Evolutionary conservation across 2,113 vertebrate genomes (phyloP).

Genomic region (Oophaga pumilio): DNA sequence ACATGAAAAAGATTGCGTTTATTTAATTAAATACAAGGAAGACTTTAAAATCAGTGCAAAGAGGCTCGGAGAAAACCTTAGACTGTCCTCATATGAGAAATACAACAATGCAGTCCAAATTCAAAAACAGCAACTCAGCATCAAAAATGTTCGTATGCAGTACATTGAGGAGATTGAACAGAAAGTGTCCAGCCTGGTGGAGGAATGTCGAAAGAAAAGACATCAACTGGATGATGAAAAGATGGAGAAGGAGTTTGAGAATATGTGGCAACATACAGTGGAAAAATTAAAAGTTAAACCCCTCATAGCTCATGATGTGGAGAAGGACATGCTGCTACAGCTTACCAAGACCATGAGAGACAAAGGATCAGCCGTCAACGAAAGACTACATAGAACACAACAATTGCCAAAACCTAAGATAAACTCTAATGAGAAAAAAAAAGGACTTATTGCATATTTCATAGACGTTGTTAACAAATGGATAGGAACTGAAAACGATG

Average conservation of each 20-base stretch:
- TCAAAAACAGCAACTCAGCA: constrained; percentile 57
- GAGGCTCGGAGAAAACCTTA: constrained; percentile 52
- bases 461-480: constrained; percentile 43
- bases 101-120: constrained; percentile 61
- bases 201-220: constrained; percentile 62
- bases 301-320: constrained; percentile 57
- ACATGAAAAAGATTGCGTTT: constrained; percentile 60
- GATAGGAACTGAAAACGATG: constrained; percentile 59
- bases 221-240: constrained; percentile 60
- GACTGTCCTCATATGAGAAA: constrained; percentile 39
- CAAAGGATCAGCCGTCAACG: constrained; percentile 57
- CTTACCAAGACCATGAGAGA: constrained; percentile 64
- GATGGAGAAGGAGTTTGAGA: constrained; percentile 70
- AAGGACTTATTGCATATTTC: constrained; percentile 53
- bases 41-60: constrained; percentile 64
- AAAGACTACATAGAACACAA: constrained; percentile 63
- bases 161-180: constrained; percentile 59
- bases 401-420: constrained; percentile 21
- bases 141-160: background rate
- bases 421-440: background rate
- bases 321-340: constrained; percentile 13
- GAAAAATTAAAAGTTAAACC: background rate
- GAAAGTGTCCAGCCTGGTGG: constrained; percentile 63
- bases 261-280: constrained; percentile 69
- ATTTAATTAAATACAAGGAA: constrained; percentile 58